phyloP scores from a whole-genome alignment of 2,797 vertebrate genomes.

The Scarus forsteni region DNA sequence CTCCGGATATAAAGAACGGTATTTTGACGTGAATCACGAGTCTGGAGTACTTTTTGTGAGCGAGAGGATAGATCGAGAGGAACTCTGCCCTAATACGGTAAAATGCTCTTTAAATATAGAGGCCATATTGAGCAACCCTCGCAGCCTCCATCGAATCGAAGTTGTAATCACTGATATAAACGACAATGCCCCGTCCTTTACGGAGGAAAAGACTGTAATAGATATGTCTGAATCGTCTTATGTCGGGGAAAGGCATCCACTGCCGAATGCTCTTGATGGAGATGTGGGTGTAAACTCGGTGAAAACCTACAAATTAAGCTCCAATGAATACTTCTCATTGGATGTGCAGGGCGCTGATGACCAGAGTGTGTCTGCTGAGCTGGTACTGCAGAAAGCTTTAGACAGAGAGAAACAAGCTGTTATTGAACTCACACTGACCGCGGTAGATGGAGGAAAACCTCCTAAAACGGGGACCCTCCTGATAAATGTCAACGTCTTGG shows the following conservation, averaged over 20 bases:
- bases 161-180: too few species aligned
- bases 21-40: slow-evolving; percentile 78
- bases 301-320: slow-evolving; percentile 69
- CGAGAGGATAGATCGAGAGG: slow-evolving; percentile 80
- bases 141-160: too few species aligned
- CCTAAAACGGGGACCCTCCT: slow-evolving; percentile 64
- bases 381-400: slow-evolving; percentile 72
- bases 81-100: slow-evolving; percentile 66
- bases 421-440: slow-evolving; percentile 68
- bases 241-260: too few species aligned
- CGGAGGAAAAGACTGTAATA: too few species aligned
- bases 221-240: too few species aligned
- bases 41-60: slow-evolving; percentile 71
- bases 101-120: slow-evolving; percentile 73
- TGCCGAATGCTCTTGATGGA: too few species aligned
- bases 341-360: too few species aligned
- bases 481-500: slow-evolving; percentile 69
- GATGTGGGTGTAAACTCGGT: too few species aligned
- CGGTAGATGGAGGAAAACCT: slow-evolving; percentile 76
- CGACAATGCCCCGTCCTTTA: too few species aligned
- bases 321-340: slow-evolving; percentile 77
- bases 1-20: slow-evolving; percentile 62
- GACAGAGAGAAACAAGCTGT: slow-evolving; percentile 73
- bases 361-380: slow-evolving; percentile 66
- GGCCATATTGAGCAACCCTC: slow-evolving; percentile 67